Base-by-base conservation (phyloP, 1,140 invertebrate species). In the Propsilocerus akamusi region DNA sequence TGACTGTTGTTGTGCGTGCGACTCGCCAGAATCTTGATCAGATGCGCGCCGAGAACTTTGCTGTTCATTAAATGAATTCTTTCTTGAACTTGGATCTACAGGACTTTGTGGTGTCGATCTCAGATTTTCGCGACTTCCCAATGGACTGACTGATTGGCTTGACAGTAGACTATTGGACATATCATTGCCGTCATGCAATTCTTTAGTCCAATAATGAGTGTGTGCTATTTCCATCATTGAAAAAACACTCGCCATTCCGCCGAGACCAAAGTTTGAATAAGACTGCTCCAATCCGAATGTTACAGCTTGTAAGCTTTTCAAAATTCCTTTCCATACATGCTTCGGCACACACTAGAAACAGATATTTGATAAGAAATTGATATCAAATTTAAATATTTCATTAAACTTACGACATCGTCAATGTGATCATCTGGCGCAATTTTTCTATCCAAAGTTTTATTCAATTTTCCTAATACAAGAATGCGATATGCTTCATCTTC, bases 401-500 rank as follows among this genome's bases (percentile, higher is more conserved):
- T 37, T 37, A 46, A 51, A 78, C 81, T 72, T 70, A 97, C 94
- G 68, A 97, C 89, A 75, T 99, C 95, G 62, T 97, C 93, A 47
- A 99, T 88, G 63, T 96, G 91, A 70, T 96, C 89, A 65, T 95
- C 89, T 3, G 94, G 91, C 48, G 85, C 83, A 32, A 97, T 83
- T 68, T 95, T 97, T 55, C 81, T 81, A 57, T 94, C 92, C 17
- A 97, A 73, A 52, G 91, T 93, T 55, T 86, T 83, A 65, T 99
- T 99, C 7, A 99, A 70, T 61, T 96, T 92, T 47, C 86, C 90
- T 2, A 98, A 78, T 8, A 97, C 86, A 65, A 99, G 83, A 62
- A 94, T 96, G 25, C 97, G 74, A 70, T 98, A 96, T 49, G 87
- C 97, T 70, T 99, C 97, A 68, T 99, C 95, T 67, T 99, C 96